Base-by-base conservation (phyloP, 2,113 vertebrate species). In the Oenanthe oenanthe region DNA sequence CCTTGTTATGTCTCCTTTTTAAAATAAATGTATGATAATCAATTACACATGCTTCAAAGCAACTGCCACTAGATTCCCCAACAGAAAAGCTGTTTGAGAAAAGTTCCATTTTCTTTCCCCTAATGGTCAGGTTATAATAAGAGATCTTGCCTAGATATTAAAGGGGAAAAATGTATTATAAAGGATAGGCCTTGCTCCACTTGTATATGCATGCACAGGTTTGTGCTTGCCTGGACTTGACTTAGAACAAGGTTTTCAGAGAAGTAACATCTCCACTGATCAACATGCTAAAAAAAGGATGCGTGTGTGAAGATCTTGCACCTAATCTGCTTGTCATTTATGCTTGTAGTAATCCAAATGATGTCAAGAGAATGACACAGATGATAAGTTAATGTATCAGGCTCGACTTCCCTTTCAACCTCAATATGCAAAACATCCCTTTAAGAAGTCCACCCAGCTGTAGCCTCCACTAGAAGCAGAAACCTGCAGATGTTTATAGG, bases 21-120 rank as follows among this genome's bases (percentile, higher is more conserved):
- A 97, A 98, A 96, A 97, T 96, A 98, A 98, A 97, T 97, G 83
- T 95, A 94, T 96, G 96, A 97, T 97, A 96, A 97, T 95, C 93
- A 97, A 98, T 98, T 97, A 97, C 86, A 95, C 95, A 94, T 91
- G 89, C 91, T 97, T 92, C 92, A 97, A 96, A 97, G 88, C 91
- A 97, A 82, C 65, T 78, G 85, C 91, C 95, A 95, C 96, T 97
- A 96, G 78, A 96, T 96, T 97, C 93, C 80, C 94, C 93, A 97
- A 97, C 94, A 97, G 94, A 86, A 96, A 85, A 96, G 56, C 88
- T 93, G 93, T 92, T 93, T 92, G 80, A 96, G 84, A 88, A 93
- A 95, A 96, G 95, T 94, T 94, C 84, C 57, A 94, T 95, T 97
- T 94, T 94, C 88, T 84, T 95, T 85, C 86, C 87, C 72, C 79